Conservation (phyloP, 2,888 invertebrate species). For the Pyrocoelia pectoralis region DNA sequence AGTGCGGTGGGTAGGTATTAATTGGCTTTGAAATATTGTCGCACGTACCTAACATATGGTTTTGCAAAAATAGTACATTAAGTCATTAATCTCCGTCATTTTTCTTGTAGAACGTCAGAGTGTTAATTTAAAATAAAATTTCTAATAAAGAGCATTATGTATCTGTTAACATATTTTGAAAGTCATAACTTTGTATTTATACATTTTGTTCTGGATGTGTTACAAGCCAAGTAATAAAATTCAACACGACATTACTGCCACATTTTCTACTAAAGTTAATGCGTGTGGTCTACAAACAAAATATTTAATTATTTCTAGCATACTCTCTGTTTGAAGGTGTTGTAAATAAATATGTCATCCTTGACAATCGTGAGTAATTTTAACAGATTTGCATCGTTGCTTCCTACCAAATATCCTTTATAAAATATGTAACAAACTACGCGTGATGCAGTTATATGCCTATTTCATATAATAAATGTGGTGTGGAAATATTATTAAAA, state of each 20-base stretch:
- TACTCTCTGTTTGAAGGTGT: conserved; percentile 27
- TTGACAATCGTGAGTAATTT: conserved; percentile 29
- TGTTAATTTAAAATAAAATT: background rate
- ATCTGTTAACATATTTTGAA: conserved; percentile 8
- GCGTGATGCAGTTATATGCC: conserved; percentile 16
- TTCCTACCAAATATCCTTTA: conserved; percentile 15
- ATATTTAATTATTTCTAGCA: conserved; percentile 32
- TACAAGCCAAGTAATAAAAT: conserved; percentile 17
- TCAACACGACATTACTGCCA: conserved; percentile 15
- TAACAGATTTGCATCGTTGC: conserved; percentile 13
- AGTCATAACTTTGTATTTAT: conserved; percentile 8
- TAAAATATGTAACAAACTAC: conserved; percentile 16
- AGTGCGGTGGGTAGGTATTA: no score
- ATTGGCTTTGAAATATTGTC: background rate
- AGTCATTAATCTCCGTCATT: background rate
- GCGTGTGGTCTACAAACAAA: conserved; percentile 37
- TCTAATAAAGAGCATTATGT: background rate
- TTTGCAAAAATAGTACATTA: background rate
- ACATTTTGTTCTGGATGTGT: conserved; percentile 12
- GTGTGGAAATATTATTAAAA: conserved; percentile 19
- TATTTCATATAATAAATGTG: conserved; percentile 17
- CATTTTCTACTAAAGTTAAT: conserved; percentile 22
- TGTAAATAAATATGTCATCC: conserved; percentile 39
- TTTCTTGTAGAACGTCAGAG: background rate
- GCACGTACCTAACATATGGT: background rate